Base-by-base conservation (phyloP, 2,797 vertebrate genomes). In the Oryzias dopingdopingensis region DNA sequence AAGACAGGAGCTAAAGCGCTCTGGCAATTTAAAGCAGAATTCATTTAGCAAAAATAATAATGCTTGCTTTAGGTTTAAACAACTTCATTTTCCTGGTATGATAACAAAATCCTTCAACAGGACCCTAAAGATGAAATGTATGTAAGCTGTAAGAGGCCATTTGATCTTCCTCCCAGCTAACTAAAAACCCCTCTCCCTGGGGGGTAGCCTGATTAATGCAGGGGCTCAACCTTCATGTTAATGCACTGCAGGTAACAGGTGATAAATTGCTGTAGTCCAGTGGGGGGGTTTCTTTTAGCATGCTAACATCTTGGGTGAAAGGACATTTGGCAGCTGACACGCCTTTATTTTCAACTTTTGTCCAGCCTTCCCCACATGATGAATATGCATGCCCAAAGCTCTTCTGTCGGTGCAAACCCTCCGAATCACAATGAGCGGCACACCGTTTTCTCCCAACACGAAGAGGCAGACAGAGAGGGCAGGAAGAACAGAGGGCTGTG, bases 191-290 rank as follows among this genome's bases (percentile, higher is more conserved):
- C 76, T 81, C 70, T 74, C 70, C 77, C 76, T 65, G 22, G 67
- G 76, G 76, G 77, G 69, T 46, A 49, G 66, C 40, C 3, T 60
- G 61, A 72, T 80, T 80, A 86, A 81, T 83, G 72, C 76, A 58
- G 72, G 79, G 82, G 70, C 70, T 84, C 79, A 80, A 80, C 79
- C 81, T 80, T 62, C 62, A 71, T 79, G 78, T 74, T 81, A 85
- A 86, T 81, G 77, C 59, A 53, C 70, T 78, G 71, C 47, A 80
- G 70, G 77, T 64, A 73, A 79, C 59, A 62, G 67, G 53, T 41
- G 47, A 78, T 85, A 76, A 82, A 82, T 79, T 81, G 73, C 58
- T 64, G 55, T n/a, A 55, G 60, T 70, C 49, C 65, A 16, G 81
- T 75, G 46, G 70, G 76, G 20, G 65, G 63, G 71, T 72, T 86